phyloP scores from a whole-genome alignment of 1,140 invertebrate species.

The Probaryconus sp. region DNA sequence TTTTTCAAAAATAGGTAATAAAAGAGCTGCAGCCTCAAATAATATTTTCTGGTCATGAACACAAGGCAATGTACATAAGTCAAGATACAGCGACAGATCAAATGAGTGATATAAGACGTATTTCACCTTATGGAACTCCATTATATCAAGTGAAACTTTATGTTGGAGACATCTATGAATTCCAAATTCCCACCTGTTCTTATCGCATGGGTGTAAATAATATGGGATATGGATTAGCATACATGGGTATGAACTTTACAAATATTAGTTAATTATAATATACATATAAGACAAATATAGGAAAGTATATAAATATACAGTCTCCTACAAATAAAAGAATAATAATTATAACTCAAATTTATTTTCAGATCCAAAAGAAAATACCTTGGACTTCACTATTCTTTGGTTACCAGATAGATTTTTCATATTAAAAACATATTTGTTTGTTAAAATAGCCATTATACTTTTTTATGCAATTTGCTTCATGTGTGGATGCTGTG shows the following conservation, averaged over 20 bases:
- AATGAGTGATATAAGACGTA: constrained; percentile 74
- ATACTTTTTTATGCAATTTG: constrained; percentile 61
- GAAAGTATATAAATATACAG: too few species aligned
- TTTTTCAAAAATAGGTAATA: constrained; percentile 78
- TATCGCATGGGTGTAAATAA: constrained; percentile 93
- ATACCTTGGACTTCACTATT: constrained; percentile 75
- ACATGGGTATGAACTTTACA: constrained; percentile 83
- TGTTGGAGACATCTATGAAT: constrained; percentile 84
- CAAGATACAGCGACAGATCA: constrained; percentile 76
- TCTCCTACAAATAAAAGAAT: too few species aligned
- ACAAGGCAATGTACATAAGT: constrained; percentile 82
- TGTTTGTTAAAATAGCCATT: constrained; percentile 62
- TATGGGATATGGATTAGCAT: constrained; percentile 90
- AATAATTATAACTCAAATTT: constrained; percentile 11
- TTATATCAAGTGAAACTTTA: constrained; percentile 77
- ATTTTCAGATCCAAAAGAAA: constrained; percentile 75
- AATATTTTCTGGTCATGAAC: constrained; percentile 91
- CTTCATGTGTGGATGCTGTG: constrained; percentile 62
- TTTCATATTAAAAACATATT: constrained; percentile 69
- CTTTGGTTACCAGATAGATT: constrained; percentile 77
- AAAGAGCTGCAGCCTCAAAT: constrained; percentile 85
- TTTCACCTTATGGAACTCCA: constrained; percentile 76
- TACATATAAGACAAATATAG: too few species aligned
- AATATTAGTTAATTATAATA: background rate
- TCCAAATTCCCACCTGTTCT: constrained; percentile 94